These are phyloP conservation scores for Nycticebus coucang DNA, from an alignment of 2,113 vertebrate genomes.

Conservation along the genomic window DNA sequence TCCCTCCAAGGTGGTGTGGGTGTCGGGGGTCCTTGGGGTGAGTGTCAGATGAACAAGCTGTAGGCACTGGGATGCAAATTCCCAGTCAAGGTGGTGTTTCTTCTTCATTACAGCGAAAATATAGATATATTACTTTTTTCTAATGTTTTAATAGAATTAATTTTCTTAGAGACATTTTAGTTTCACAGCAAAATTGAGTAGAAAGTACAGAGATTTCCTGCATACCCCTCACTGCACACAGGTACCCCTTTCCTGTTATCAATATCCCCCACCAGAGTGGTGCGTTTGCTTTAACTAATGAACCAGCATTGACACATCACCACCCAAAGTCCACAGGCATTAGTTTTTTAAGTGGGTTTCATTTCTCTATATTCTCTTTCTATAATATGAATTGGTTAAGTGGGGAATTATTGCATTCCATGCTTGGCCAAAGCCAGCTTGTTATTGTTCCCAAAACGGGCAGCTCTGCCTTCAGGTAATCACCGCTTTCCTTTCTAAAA, in stretches of 20 bases:
- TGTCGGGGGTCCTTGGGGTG: fast-evolving
- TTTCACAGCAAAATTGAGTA: not conserved
- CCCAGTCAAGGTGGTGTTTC: not conserved
- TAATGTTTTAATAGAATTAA: not conserved
- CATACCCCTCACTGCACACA: no score
- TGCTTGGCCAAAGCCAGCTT: not conserved
- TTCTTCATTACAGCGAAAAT: not conserved
- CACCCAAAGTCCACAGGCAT: not conserved
- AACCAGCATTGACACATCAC: not conserved
- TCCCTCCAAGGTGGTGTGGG: not conserved
- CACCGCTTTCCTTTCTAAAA: not conserved
- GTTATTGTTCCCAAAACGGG: not conserved
- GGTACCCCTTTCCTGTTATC: not conserved
- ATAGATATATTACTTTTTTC: not conserved
- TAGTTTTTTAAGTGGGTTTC: not conserved
- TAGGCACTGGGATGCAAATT: not conserved
- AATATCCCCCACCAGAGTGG: not conserved
- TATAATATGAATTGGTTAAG: not conserved
- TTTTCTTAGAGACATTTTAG: not conserved
- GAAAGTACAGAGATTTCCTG: not conserved
- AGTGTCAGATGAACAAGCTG: not conserved
- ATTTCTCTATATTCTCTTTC: not conserved
- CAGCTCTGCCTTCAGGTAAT: not conserved
- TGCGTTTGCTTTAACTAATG: not conserved
- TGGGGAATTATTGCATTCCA: not conserved